phyloP scores from a whole-genome alignment of 2,888 invertebrate genomes.

The Coelopa pilipes region DNA sequence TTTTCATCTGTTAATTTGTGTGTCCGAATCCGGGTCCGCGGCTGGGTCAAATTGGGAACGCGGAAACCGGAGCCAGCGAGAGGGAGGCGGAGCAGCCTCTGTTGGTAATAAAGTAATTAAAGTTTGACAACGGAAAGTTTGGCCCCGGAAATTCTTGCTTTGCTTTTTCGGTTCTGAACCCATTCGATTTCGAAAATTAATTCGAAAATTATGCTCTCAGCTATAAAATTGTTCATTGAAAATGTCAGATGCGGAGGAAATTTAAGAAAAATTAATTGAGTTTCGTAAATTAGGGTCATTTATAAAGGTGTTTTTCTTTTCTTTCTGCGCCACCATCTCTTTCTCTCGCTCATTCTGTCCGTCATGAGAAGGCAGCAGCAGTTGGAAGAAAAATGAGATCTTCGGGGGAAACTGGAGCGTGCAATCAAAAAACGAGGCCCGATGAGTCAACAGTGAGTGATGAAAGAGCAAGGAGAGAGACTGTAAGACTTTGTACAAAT shows the following conservation, averaged over 20 bases:
- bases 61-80: too few relatives aligned
- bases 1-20: conserved; percentile 31
- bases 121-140: conserved; percentile 25
- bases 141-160: not conserved
- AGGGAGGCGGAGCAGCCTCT: too few relatives aligned
- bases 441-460: too few relatives aligned
- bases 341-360: too few relatives aligned
- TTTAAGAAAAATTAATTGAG: conserved; percentile 18
- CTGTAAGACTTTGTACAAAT: too few relatives aligned
- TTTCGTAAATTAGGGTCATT: conserved; percentile 2
- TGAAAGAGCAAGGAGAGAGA: too few relatives aligned
- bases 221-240: conserved; percentile 19
- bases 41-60: too few relatives aligned
- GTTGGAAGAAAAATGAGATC: too few relatives aligned
- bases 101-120: conserved; percentile 32
- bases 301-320: not conserved
- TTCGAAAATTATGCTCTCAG: conserved; percentile 17
- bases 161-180: not conserved
- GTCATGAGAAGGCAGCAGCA: too few relatives aligned
- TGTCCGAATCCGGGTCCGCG: not conserved
- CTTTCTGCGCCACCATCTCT: too few relatives aligned
- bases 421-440: too few relatives aligned
- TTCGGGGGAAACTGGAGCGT: too few relatives aligned
- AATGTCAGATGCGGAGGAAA: conserved; percentile 12
- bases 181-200: conserved; percentile 17